Conservation (phyloP, 2,888 invertebrate genomes). For the Tuta absoluta region DNA sequence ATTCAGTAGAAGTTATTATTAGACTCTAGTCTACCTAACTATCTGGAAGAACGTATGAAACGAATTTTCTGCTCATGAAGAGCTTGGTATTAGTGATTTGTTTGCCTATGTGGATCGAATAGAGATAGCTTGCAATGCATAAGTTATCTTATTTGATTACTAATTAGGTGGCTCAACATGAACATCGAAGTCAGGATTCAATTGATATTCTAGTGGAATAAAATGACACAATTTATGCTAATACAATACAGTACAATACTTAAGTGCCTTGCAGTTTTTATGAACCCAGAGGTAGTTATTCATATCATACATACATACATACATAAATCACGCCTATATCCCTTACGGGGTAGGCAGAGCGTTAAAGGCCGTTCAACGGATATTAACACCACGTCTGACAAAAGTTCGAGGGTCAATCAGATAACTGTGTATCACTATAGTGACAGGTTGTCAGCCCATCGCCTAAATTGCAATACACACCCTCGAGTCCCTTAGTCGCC, state of each 20-base stretch:
- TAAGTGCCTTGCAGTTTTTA: too few species aligned
- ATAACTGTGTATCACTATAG: too few species aligned
- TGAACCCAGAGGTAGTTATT: too few species aligned
- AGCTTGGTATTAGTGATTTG: background rate
- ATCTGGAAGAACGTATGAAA: background rate
- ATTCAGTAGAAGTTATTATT: background rate
- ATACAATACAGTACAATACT: background rate
- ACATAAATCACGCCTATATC: too few species aligned
- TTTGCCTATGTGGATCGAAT: background rate
- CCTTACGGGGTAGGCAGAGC: too few species aligned
- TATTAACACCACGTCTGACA: too few species aligned
- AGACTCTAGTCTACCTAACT: background rate
- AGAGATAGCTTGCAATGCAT: background rate
- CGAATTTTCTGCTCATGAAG: background rate
- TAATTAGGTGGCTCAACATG: conserved; percentile 1
- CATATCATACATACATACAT: too few species aligned
- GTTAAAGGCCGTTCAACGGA: too few species aligned
- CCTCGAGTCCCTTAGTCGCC: too few species aligned
- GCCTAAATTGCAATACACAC: too few species aligned
- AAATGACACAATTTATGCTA: background rate
- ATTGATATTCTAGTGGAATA: background rate
- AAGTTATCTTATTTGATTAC: background rate
- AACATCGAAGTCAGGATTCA: background rate
- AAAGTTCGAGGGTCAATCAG: too few species aligned
- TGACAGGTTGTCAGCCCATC: too few species aligned